Evolutionary conservation across 2,888 invertebrate genomes (phyloP).

Genomic region (Megalurothrips usitatus): DNA sequence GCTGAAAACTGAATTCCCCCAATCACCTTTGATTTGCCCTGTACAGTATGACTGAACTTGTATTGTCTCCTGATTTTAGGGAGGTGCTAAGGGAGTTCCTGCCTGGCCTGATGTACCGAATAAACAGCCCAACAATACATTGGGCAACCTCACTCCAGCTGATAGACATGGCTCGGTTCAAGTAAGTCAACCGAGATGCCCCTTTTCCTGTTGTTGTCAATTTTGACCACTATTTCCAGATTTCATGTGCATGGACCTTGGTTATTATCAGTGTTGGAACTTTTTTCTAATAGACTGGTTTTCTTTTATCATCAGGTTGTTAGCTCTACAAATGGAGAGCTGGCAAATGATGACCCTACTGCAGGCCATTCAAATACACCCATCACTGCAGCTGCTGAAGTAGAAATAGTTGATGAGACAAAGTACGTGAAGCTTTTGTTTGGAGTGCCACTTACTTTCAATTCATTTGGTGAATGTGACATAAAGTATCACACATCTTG

Average conservation of each 20-base stretch:
- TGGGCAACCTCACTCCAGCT: constrained; percentile 85
- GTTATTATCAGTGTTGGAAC: too few species aligned
- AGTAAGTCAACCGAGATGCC: constrained; percentile 52
- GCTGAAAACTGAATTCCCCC: too few species aligned
- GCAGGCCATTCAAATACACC: constrained; percentile 97
- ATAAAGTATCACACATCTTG: background rate
- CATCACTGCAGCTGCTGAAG: constrained; percentile 88
- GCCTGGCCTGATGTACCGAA: constrained; percentile 84
- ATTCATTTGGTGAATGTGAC: too few species aligned
- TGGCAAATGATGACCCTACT: constrained; percentile 91
- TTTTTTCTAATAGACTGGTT: constrained; percentile 4
- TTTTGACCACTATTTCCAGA: constrained; percentile 43
- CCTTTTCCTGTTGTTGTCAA: constrained; percentile 31
- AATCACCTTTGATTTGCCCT: constrained; percentile 1
- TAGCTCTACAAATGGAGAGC: constrained; percentile 93
- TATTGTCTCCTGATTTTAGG: constrained; percentile 37
- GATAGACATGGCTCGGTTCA: constrained; percentile 97
- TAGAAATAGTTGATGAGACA: constrained; percentile 95
- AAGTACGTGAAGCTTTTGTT: constrained; percentile 66
- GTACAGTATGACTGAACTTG: constrained; percentile 22
- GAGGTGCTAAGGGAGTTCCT: constrained; percentile 64
- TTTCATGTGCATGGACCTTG: background rate
- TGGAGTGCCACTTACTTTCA: constrained; percentile 43
- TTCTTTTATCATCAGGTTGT: constrained; percentile 70
- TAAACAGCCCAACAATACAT: constrained; percentile 59